A percentile compares a stretch with the other conserved stretches of the same genome.
Evolutionary conservation across 2,888 invertebrate species (phyloP).

Genomic region (Erynnis tages): DNA sequence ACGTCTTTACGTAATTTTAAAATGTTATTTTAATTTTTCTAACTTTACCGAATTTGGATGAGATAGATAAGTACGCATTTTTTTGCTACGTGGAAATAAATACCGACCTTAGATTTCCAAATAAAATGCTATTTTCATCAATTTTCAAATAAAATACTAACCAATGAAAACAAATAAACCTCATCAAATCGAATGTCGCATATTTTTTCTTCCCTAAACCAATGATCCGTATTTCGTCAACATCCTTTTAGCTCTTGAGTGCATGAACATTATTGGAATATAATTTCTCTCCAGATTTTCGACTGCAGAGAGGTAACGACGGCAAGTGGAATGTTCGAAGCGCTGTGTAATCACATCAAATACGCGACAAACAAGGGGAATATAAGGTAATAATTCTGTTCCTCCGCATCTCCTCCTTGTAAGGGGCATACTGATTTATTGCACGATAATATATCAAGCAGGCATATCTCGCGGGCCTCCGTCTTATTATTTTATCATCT

Average conservation of each 20-base stretch:
- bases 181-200: too few species aligned
- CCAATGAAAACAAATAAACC: too few species aligned
- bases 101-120: too few species aligned
- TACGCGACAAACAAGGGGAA: slow-evolving; percentile 98
- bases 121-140: too few species aligned
- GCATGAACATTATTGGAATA: not conserved
- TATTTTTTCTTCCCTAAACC: too few species aligned
- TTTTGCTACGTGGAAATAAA: too few species aligned
- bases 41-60: too few species aligned
- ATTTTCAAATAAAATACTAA: too few species aligned
- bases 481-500: slow-evolving; percentile 3
- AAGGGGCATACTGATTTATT: slow-evolving; percentile 18
- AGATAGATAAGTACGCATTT: too few species aligned
- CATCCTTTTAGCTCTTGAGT: not conserved
- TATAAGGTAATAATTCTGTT: slow-evolving; percentile 84
- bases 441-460: slow-evolving; percentile 11
- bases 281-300: slow-evolving; percentile 86
- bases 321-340: slow-evolving; percentile 97
- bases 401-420: slow-evolving; percentile 15
- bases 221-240: not conserved
- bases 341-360: slow-evolving; percentile 97
- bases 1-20: too few species aligned
- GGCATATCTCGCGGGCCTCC: too few species aligned
- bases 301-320: slow-evolving; percentile 97
- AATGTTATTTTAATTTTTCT: too few species aligned